Base-by-base conservation (phyloP, 2,797 vertebrate genomes). In the Iguana delicatissima region DNA sequence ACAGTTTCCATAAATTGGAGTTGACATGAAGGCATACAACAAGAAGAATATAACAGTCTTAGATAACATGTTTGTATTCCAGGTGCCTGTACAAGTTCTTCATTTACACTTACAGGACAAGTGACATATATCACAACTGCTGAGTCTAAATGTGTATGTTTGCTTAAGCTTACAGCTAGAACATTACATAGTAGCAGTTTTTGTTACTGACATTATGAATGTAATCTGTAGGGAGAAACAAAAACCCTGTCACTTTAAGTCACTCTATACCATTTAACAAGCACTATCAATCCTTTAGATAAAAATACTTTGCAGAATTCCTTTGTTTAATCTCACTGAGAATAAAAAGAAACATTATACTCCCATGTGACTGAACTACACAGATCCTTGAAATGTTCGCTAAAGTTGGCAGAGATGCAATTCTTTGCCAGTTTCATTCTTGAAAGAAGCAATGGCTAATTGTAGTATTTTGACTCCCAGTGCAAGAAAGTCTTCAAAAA, bases 201-300 rank as follows among this genome's bases (percentile, higher is more conserved):
- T 26, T 10, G 1, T 85, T 92, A 20, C 32, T 72, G 29, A 42
- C 32, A 29, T 12, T 35, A 72, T 18, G 55, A 26, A 80, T 85
- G 14, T 3, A 85, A 85, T 74, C 13, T 84, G 16, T 32, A 38
- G 8, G 26, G 1, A 2, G 26, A 2, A 26, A 6, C 9, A 67
- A 83, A 46, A 46, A 46, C 42, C 74, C 69, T 82, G 74, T 42
- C 83, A 46, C 8, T 59, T 2, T 76, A 67, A 84, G 59, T 46
- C 67, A 55, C 64, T 35, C 0, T 8, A 50, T 77, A 59, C 90
- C 2, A 55, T 88, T 91, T 91, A 59, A 83, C 67, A 89, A 92
- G 20, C 8, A 79, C 0, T 62, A 22, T 26, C 83, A 89, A 20
- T 52, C 16, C 57, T 89, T 52, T 52, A 3, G 81, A 42, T n/a